These are phyloP conservation scores for Spodoptera picta DNA, from an alignment of 2,888 invertebrate species.

Conservation along the genomic window DNA sequence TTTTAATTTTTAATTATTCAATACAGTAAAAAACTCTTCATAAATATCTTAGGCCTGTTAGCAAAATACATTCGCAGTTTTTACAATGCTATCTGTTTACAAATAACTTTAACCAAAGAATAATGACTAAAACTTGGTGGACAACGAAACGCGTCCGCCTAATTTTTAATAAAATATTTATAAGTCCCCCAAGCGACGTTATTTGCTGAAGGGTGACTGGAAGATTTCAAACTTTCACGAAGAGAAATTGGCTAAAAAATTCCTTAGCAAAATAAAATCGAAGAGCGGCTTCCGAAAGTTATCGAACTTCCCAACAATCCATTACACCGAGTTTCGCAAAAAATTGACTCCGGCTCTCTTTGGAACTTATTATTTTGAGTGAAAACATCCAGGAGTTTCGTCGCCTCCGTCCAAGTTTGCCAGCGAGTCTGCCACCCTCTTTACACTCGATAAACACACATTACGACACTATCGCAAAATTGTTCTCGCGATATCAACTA, in stretches of 20 bases:
- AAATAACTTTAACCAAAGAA: slow-evolving; percentile 28
- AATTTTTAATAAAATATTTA: slow-evolving; percentile 62
- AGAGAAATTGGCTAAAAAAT: slow-evolving; percentile 88
- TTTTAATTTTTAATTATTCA: too few species aligned
- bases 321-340: slow-evolving; percentile 87
- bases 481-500: slow-evolving; percentile 30
- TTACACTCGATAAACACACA: slow-evolving; percentile 66
- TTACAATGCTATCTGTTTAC: slow-evolving; percentile 13
- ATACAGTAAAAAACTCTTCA: not conserved
- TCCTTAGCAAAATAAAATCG: slow-evolving; percentile 86
- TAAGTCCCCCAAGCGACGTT: slow-evolving; percentile 64
- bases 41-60: not conserved
- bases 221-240: slow-evolving; percentile 82
- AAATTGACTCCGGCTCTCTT: slow-evolving; percentile 78
- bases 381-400: slow-evolving; percentile 84
- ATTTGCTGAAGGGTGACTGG: slow-evolving; percentile 82
- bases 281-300: slow-evolving; percentile 88
- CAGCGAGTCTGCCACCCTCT: slow-evolving; percentile 58
- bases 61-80: not conserved
- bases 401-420: slow-evolving; percentile 76
- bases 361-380: slow-evolving; percentile 87
- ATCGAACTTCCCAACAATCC: slow-evolving; percentile 88
- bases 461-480: slow-evolving; percentile 55
- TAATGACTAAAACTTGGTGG: slow-evolving; percentile 41
- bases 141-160: slow-evolving; percentile 47